A percentile compares a stretch with the other conserved stretches of the same genome.
phyloP scores from a whole-genome alignment of 2,888 invertebrate genomes.

The Anorthoa munda region DNA sequence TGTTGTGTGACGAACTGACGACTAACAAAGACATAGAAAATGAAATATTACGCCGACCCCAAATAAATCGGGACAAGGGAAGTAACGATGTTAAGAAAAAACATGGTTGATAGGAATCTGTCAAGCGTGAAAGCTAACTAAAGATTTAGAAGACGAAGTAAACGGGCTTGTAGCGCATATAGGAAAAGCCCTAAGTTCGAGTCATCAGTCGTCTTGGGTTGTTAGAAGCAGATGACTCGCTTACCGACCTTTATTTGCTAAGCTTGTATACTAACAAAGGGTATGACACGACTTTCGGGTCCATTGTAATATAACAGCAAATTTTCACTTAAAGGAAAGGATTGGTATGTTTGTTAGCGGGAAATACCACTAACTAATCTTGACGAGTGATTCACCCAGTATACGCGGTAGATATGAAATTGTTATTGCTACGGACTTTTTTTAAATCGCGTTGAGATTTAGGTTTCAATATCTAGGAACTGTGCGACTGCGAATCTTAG shows the following conservation, averaged over 20 bases:
- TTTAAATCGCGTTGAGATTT: not conserved
- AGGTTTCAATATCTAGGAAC: not conserved
- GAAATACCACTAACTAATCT: constrained; percentile 15
- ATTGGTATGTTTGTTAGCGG: constrained; percentile 3
- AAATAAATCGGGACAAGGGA: no score
- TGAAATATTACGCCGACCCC: no score
- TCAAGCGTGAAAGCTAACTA: no score
- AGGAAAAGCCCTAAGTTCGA: no score
- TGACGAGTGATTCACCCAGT: constrained; percentile 5
- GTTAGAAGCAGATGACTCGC: not conserved
- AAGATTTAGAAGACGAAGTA: no score
- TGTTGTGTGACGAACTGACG: no score
- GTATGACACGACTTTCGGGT: not conserved
- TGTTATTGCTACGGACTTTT: not conserved
- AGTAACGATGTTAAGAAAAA: not conserved
- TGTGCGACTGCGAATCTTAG: not conserved
- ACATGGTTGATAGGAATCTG: not conserved
- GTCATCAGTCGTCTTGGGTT: not conserved
- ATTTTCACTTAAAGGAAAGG: not conserved
- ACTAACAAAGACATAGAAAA: no score
- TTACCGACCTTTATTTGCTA: not conserved
- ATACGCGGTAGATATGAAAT: not conserved
- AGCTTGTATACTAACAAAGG: not conserved
- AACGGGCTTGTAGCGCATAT: no score
- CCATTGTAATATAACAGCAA: not conserved